A percentile compares a stretch with the other conserved stretches of the same genome.
Evolutionary conservation across 2,888 invertebrate species (phyloP).

Genomic region (Hermaeophaga mercurialis): DNA sequence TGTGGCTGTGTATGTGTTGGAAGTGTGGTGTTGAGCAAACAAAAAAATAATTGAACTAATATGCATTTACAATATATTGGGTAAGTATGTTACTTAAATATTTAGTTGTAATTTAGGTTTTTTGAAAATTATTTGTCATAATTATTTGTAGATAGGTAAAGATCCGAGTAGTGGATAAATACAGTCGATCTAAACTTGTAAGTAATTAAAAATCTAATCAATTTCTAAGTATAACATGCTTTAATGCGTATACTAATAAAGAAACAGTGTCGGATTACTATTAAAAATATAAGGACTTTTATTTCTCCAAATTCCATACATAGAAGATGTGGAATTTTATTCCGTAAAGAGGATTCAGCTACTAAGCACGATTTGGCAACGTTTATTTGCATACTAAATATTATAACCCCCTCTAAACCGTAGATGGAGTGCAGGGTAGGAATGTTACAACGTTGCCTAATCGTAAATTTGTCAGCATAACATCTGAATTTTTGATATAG

Average conservation of each 20-base stretch:
- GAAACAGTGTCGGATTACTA: slow-evolving; percentile 1
- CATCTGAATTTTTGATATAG: too few species aligned
- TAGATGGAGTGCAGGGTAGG: too few species aligned
- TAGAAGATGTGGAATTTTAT: too few species aligned
- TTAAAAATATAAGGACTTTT: too few species aligned
- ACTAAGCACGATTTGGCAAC: too few species aligned
- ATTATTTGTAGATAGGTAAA: not conserved
- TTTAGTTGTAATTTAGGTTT: not conserved
- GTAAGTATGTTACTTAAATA: not conserved
- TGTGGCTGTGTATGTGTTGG: slow-evolving; percentile 22
- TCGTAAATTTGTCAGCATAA: too few species aligned
- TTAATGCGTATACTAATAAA: slow-evolving; percentile 15
- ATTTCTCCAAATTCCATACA: too few species aligned
- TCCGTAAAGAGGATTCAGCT: too few species aligned
- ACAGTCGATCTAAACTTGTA: slow-evolving; percentile 6
- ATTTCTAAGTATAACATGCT: slow-evolving; percentile 19
- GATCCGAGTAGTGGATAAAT: not conserved
- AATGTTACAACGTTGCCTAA: too few species aligned
- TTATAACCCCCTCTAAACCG: too few species aligned
- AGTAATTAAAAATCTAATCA: slow-evolving; percentile 15
- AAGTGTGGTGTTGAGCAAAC: slow-evolving; percentile 30
- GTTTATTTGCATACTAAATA: too few species aligned
- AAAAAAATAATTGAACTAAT: slow-evolving; percentile 30
- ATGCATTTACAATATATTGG: slow-evolving; percentile 30
- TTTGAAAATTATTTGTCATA: not conserved